These are phyloP conservation scores for Pachyrhynchus sulphureomaculatus DNA, from an alignment of 1,140 invertebrate species.

Conservation along the genomic window DNA sequence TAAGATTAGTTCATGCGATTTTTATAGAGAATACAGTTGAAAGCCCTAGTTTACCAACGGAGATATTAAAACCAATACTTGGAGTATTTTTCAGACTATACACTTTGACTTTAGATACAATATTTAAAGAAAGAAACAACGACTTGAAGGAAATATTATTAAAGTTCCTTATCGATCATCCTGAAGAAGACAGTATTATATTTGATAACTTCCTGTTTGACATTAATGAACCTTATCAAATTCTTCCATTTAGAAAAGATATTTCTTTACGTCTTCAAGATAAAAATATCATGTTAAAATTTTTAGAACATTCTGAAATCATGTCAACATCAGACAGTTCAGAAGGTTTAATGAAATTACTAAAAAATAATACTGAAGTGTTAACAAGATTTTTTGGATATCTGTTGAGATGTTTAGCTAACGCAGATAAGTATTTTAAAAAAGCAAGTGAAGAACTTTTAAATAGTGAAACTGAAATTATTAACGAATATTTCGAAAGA, in stretches of 20 bases:
- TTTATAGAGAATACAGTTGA: conserved; percentile 37
- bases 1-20: conserved; percentile 52
- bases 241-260: conserved; percentile 30
- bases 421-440: conserved; percentile 35
- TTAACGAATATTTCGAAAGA: conserved; percentile 34
- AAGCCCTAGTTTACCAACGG: conserved; percentile 25
- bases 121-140: conserved; percentile 24
- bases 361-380: conserved; percentile 17
- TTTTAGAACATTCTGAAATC: conserved; percentile 7
- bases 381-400: conserved; percentile 31
- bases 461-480: conserved; percentile 31
- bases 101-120: conserved; percentile 24
- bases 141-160: conserved; percentile 37
- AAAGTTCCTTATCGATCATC: conserved; percentile 27
- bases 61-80: conserved; percentile 33
- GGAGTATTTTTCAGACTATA: conserved; percentile 39
- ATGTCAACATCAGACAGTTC: conserved; percentile 11
- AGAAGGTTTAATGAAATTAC: conserved; percentile 25
- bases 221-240: conserved; percentile 8
- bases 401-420: conserved; percentile 32
- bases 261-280: conserved; percentile 16
- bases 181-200: conserved; percentile 8
- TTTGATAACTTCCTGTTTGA: conserved; percentile 43
- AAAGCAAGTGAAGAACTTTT: conserved; percentile 32
- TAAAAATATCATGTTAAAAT: conserved; percentile 18